Percentiles rank a stretch among this genome's conserved stretches.
Conservation (phyloP, 2,113 vertebrate genomes). For the Dromas ardeola region DNA sequence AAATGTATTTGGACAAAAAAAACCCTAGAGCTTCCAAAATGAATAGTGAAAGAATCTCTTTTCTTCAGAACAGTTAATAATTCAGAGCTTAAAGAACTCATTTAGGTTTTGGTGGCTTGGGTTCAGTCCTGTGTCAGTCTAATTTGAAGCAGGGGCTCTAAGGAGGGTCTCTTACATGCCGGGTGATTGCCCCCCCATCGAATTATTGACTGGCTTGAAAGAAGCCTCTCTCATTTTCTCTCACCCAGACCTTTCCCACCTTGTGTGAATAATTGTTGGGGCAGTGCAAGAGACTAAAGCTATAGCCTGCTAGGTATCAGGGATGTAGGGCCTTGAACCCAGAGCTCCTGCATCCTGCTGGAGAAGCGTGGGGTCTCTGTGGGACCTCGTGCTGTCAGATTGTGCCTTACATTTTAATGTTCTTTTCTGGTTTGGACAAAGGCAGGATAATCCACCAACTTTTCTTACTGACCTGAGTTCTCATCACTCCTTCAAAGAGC, state of each 20-base stretch:
- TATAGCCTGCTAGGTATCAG: not conserved
- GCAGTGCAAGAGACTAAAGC: not conserved
- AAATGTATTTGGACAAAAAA: not conserved
- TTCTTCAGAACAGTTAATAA: not conserved
- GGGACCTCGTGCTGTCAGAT: not conserved
- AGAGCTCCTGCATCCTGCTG: not conserved
- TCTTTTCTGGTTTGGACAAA: not conserved
- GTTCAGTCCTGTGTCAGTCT: not conserved
- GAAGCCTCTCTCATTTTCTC: not conserved
- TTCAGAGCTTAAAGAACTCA: not conserved
- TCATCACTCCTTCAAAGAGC: not conserved
- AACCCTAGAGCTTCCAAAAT: not conserved
- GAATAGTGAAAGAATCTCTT: not conserved
- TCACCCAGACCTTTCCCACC: not conserved
- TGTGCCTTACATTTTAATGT: not conserved
- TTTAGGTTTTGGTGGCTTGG: not conserved
- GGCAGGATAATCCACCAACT: not conserved
- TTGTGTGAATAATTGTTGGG: not conserved
- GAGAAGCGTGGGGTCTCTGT: not conserved
- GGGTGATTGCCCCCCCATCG: not conserved
- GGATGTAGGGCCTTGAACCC: not conserved
- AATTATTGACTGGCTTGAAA: not conserved
- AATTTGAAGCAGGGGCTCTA: not conserved
- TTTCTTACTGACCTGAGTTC: not conserved
- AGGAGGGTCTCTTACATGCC: not conserved